These are phyloP conservation scores for Urocynchramus pylzowi DNA, from an alignment of 2,113 vertebrate genomes.

Conservation along the genomic window DNA sequence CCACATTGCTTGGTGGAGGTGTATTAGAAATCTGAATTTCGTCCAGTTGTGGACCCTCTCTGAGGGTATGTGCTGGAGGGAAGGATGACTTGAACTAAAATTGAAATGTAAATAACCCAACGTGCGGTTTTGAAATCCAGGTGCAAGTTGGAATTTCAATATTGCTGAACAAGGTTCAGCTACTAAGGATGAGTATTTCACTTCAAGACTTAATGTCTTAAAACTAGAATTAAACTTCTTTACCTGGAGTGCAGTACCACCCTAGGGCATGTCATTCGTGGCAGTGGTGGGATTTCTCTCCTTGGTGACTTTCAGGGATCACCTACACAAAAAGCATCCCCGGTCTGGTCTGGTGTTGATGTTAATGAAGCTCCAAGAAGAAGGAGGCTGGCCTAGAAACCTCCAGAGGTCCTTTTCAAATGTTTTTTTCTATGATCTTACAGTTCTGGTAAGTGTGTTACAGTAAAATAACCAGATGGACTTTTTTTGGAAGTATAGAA, in stretches of 20 bases:
- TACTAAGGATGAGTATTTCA: not conserved
- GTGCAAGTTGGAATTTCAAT: not conserved
- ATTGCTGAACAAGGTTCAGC: not conserved
- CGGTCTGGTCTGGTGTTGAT: not conserved
- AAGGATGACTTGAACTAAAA: not conserved
- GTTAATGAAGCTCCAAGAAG: not conserved
- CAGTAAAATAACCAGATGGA: conserved; percentile 61
- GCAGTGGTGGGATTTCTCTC: not conserved
- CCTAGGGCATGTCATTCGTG: not conserved
- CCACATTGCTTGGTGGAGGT: not conserved
- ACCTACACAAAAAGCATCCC: not conserved
- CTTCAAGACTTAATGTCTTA: not conserved
- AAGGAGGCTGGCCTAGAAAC: conserved; percentile 37
- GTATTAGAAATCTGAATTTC: not conserved
- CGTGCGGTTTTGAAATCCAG: not conserved
- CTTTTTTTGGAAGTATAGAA: conserved; percentile 53
- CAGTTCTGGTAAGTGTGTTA: conserved; percentile 46
- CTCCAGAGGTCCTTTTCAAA: not conserved
- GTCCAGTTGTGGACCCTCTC: not conserved
- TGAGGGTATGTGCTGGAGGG: not conserved
- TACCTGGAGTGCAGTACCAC: not conserved
- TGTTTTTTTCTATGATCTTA: conserved; percentile 27
- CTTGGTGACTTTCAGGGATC: not conserved
- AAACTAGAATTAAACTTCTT: not conserved
- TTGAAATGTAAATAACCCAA: not conserved